A percentile compares a stretch with the other conserved stretches of the same genome.
Evolutionary conservation across 2,888 invertebrate genomes (phyloP).

Genomic region (Exocentrus adspersus): DNA sequence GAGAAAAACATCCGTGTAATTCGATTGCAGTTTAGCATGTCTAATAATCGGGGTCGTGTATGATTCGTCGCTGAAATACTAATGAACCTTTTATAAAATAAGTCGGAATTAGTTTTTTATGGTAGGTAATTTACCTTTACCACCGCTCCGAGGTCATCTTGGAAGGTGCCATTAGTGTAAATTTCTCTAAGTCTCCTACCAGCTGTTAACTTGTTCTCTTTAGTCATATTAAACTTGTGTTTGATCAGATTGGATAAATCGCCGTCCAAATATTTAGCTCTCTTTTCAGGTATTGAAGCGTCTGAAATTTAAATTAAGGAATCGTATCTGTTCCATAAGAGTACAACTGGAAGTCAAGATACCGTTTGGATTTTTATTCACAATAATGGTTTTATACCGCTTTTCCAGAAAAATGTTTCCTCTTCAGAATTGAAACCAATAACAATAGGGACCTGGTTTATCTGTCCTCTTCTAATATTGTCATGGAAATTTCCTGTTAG

Average conservation of each 20-base stretch:
- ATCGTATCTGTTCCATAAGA: too few relatives aligned
- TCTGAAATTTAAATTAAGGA: background rate
- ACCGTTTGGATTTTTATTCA: too few relatives aligned
- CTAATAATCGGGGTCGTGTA: constrained; percentile 19
- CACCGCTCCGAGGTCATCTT: constrained; percentile 14
- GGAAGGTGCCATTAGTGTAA: constrained; percentile 18
- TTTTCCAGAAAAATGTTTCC: constrained; percentile 12
- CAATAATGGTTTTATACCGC: constrained; percentile 8
- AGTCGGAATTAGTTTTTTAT: background rate
- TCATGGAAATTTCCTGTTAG: constrained; percentile 20
- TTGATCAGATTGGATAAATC: background rate
- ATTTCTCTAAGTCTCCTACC: constrained; percentile 17
- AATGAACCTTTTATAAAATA: background rate
- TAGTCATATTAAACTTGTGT: constrained; percentile 7
- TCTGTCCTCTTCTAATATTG: constrained; percentile 19
- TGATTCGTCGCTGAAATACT: constrained; percentile 26
- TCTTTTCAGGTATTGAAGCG: background rate
- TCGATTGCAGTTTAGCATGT: constrained; percentile 30
- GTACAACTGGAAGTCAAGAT: background rate
- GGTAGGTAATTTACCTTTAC: constrained; percentile 17
- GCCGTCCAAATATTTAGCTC: background rate
- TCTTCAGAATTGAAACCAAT: constrained; percentile 30
- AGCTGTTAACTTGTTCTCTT: constrained; percentile 6
- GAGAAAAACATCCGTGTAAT: constrained; percentile 27
- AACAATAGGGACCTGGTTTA: constrained; percentile 25